Evolutionary conservation across 2,888 invertebrate species (phyloP).

Genomic region (Sepiola atlantica): DNA sequence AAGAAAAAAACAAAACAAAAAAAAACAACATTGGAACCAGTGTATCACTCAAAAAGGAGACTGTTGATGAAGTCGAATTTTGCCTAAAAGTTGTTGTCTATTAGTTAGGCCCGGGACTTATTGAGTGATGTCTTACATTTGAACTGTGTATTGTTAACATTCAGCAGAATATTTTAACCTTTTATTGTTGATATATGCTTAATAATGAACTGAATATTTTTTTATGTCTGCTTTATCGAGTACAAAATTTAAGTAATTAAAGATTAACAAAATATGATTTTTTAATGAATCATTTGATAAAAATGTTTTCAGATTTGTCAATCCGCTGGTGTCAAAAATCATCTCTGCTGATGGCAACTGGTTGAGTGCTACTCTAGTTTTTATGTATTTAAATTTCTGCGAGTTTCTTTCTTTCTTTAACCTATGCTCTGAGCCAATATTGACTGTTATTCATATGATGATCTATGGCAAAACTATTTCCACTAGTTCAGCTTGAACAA

Average conservation of each 20-base stretch:
- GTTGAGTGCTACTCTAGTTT: neutral
- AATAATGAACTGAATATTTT: neutral
- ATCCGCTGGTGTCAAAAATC: neutral
- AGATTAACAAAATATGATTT: neutral
- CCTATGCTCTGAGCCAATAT: neutral
- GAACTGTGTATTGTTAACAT: no score
- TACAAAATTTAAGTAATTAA: neutral
- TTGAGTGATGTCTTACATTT: no score
- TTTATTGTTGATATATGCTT: neutral
- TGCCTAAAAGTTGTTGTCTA: no score
- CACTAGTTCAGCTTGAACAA: neutral
- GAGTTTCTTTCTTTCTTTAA: neutral
- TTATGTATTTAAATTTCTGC: neutral
- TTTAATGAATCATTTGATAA: slow-evolving; percentile 4
- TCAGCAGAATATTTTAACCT: neutral
- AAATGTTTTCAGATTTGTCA: neutral
- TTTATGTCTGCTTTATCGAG: neutral
- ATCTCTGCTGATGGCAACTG: neutral
- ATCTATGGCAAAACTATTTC: neutral
- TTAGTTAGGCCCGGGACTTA: no score
- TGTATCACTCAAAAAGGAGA: no score
- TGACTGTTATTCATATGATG: neutral
- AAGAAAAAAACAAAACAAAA: no score
- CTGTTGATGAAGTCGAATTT: no score
- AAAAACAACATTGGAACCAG: no score